Evolutionary conservation across 2,888 invertebrate species (phyloP).

Genomic region (Calameuta idolon): DNA sequence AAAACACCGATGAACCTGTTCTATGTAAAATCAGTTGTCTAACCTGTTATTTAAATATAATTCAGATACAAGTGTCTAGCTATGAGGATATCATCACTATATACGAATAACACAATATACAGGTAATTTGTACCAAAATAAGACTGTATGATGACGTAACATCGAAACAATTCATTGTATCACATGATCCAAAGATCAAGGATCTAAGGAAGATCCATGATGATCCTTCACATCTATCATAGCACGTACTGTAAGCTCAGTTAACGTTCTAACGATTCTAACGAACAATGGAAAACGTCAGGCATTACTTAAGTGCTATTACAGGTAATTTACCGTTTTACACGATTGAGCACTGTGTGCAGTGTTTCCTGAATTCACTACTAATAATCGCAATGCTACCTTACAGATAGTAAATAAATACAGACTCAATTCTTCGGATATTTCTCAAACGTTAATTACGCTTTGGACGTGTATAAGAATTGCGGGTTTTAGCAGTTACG

Average conservation of each 20-base stretch:
- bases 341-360: conserved; percentile 13
- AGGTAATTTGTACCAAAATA: background rate
- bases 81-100: background rate
- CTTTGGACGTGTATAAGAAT: background rate
- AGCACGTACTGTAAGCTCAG: background rate
- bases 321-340: conserved; percentile 50
- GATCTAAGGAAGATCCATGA: background rate
- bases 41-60: conserved; percentile 6
- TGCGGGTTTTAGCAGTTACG: conserved; percentile 30
- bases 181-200: background rate
- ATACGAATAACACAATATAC: background rate
- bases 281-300: background rate
- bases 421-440: background rate
- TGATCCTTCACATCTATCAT: background rate
- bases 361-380: background rate
- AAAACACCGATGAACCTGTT: background rate
- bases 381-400: background rate
- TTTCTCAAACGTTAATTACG: conserved; percentile 3
- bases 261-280: background rate
- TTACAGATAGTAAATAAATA: background rate
- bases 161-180: background rate
- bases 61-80: background rate
- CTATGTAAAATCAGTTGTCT: background rate
- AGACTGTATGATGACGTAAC: background rate
- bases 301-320: background rate